Evolutionary conservation across 2,113 vertebrate genomes (phyloP).

Genomic region (Sebastes fasciatus): DNA sequence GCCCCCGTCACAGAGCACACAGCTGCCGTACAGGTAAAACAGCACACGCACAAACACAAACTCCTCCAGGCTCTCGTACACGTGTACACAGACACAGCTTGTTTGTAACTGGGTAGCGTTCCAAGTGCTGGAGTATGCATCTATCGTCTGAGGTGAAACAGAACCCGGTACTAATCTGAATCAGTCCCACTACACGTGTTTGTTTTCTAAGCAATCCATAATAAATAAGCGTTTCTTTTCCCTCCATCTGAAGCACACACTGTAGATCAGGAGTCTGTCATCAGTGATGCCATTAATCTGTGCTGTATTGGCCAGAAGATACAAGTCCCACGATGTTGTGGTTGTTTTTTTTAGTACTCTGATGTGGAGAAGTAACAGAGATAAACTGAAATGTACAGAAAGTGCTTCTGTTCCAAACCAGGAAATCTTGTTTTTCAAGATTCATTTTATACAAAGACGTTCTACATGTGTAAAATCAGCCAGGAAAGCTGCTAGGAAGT

Average conservation of each 20-base stretch:
- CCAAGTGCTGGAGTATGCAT: slow-evolving; percentile 13
- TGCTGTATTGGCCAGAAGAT: neutral
- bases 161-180: slow-evolving; percentile 21
- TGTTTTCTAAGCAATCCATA: slow-evolving; percentile 43
- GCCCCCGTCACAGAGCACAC: slow-evolving; percentile 93
- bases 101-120: slow-evolving; percentile 31
- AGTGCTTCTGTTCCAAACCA: neutral
- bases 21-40: slow-evolving; percentile 87
- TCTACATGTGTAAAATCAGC: neutral
- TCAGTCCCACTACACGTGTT: slow-evolving; percentile 34
- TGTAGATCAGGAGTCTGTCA: slow-evolving; percentile 52
- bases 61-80: slow-evolving; percentile 4
- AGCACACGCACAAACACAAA: slow-evolving; percentile 24
- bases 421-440: neutral
- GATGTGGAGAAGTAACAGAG: neutral
- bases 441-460: neutral
- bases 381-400: neutral
- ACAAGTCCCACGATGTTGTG: neutral
- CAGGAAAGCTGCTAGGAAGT: neutral
- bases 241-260: slow-evolving; percentile 34
- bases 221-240: slow-evolving; percentile 45
- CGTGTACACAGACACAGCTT: slow-evolving; percentile 30
- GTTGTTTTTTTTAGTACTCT: neutral
- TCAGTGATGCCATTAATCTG: slow-evolving; percentile 39
- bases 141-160: slow-evolving; percentile 41